Evolutionary conservation across 2,888 invertebrate species (phyloP).

Genomic region (Griposia aprilina): DNA sequence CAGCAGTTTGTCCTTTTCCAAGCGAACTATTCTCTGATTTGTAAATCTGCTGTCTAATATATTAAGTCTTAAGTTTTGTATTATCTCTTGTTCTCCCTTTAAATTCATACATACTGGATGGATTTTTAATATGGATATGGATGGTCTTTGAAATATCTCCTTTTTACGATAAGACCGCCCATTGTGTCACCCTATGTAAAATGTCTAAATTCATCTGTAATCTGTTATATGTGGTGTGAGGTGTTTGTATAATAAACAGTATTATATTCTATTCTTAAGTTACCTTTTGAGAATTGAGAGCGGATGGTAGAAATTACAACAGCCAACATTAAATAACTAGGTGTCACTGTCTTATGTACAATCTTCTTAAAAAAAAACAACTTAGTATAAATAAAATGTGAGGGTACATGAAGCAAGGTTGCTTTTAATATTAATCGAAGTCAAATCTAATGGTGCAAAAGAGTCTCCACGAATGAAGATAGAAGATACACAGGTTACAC

Average conservation of each 20-base stretch:
- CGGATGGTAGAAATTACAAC: neutral
- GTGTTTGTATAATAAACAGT: neutral
- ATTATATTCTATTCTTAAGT: neutral
- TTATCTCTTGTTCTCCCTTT: neutral
- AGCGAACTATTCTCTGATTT: slow-evolving; percentile 17
- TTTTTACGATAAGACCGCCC: too few species aligned
- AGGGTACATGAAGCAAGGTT: too few species aligned
- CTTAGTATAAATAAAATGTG: neutral
- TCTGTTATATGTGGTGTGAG: neutral
- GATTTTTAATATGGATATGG: too few species aligned
- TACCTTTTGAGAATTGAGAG: neutral
- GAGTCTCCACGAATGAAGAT: neutral
- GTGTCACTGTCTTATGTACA: neutral
- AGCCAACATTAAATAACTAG: neutral
- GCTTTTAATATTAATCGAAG: neutral
- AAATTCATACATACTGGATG: neutral
- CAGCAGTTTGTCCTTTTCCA: slow-evolving; percentile 29
- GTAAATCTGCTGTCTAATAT: slow-evolving; percentile 8
- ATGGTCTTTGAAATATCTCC: neutral
- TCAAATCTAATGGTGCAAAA: neutral
- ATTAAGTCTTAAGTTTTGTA: neutral
- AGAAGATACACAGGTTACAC: neutral
- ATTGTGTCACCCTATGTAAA: neutral
- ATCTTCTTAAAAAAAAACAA: neutral
- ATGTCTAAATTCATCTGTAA: neutral